Base-by-base conservation (phyloP, 2,888 invertebrate genomes). In the Leptopilina myrica region DNA sequence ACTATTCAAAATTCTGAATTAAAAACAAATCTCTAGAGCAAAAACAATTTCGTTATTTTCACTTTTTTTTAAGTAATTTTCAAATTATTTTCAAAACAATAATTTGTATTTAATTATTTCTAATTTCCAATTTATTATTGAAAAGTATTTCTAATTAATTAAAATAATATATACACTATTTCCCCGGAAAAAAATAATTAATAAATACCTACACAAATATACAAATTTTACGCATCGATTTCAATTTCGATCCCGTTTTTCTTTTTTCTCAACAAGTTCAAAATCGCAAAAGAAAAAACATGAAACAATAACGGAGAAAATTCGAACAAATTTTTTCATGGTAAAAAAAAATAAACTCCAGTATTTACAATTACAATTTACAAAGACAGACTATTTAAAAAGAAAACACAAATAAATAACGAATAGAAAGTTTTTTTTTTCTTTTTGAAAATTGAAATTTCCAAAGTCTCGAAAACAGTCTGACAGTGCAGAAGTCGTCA, bases 401-500 rank as follows among this genome's bases (percentile, higher is more conserved):
- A 73, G n/a, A 73, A 20, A 20, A 20, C 15, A 40, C 9, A 73
- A 73, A 73, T 73, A 73, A 73, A 73, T 73, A 73, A 73, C 73
- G 33, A 33, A 73, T 33, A 49, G 33, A n/a, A 56, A 46, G n/a
- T 46, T 46, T 9, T 46, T 59, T 82, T 15, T 59, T 76, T 82
- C 78, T 77, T 33, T 33, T 33, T 3, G 20, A 20, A 20, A 20
- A 20, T 20, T 20, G 20, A 20, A 3, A 4, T 33, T 49, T 49
- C 11, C 49, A 11, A 49, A 49, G 12, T 49, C 33, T 33, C 5
- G 9, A 11, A 84, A 87, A 87, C 87, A 86, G 86, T 86, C 88
- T 85, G 83, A 86, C 88, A 85, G 86, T 82, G 86, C 81, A 80
- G 86, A 85, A 43, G 81, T 85, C 80, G 84, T 86, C 87, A 85